Percentiles rank a stretch among this genome's conserved stretches.
phyloP scores from a whole-genome alignment of 1,140 invertebrate species.

The Venturia canescens region DNA sequence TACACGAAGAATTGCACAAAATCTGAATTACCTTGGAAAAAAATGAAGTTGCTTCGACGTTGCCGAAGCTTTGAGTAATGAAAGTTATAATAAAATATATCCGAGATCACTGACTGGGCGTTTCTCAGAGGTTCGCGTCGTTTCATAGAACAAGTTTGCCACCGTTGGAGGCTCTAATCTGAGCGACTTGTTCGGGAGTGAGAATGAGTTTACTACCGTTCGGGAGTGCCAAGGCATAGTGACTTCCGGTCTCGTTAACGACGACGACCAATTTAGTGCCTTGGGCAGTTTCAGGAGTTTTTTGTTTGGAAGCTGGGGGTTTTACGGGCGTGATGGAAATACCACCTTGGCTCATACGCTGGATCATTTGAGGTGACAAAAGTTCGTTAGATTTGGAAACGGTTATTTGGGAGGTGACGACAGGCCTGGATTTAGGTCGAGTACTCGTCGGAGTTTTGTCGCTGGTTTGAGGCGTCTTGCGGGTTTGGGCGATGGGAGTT shows the following conservation, averaged over 20 bases:
- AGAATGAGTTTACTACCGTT: constrained; percentile 74
- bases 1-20: no score
- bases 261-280: constrained; percentile 71
- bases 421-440: constrained; percentile 47
- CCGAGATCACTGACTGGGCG: neutral
- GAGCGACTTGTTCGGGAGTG: constrained; percentile 73
- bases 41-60: no score
- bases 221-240: constrained; percentile 72
- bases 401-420: constrained; percentile 55
- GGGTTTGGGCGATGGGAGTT: constrained; percentile 16
- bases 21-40: no score
- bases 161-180: constrained; percentile 73
- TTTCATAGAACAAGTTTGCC: constrained; percentile 71
- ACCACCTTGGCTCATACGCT: constrained; percentile 71
- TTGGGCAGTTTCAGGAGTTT: constrained; percentile 1
- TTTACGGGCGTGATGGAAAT: constrained; percentile 74
- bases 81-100: constrained; percentile 7
- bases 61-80: neutral
- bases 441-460: neutral
- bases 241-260: constrained; percentile 75
- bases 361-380: constrained; percentile 68
- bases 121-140: constrained; percentile 1
- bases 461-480: neutral
- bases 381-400: constrained; percentile 51
- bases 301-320: constrained; percentile 49